Base-by-base conservation (phyloP, 1,140 invertebrate genomes). In the Archivesica marissinica region DNA sequence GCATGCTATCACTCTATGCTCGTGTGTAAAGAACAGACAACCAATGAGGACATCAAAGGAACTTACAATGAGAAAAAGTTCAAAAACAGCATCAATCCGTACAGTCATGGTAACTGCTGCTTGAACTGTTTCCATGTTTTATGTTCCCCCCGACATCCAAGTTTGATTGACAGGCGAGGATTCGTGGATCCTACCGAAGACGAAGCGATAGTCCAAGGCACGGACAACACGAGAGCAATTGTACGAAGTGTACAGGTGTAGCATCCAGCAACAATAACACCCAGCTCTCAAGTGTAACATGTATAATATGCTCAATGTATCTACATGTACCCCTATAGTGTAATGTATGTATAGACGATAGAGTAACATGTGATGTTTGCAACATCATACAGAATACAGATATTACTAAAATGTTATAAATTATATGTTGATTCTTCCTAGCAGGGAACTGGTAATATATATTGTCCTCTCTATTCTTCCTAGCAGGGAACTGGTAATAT, bases 11-110 rank as follows among this genome's bases (percentile, higher is more conserved):
- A 85, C 68, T 77, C 74, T 6, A 70, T 70, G 35, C 47, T 85
- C 7, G 82, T 85, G 4, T 56, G 52, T 54, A 44, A 33, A 41
- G 82, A 85, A 44, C 47, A 68, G 33, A 85, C 82, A 3, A 85
- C 82, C 1, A 85, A 85, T 38, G 82, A 85, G 23, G 82, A 85
- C 38, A 77, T 85, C 33, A 85, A 85, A 56, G 82, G 82, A 0
- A 77, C 82, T 1, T 78, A 54, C 28, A 85, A 70, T 70, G 39
- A 25, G n/a, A 75, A 35, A 38, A 85, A 70, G 44, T 70, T 77
- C 30, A 85, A 85, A 70, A 72, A 85, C 30, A 50, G 23, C 3
- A 39, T 30, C 4, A 85, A 85, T 30, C 82, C 82, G 52, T 85
- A 77, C 47, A 85, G 82, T 35, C 72, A 77, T 30, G 82, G 82